Evolutionary conservation across 1,140 invertebrate species (phyloP), one percentile per base, ranked within the genome.

Genomic region (Dendrolimus punctatus): DNA sequence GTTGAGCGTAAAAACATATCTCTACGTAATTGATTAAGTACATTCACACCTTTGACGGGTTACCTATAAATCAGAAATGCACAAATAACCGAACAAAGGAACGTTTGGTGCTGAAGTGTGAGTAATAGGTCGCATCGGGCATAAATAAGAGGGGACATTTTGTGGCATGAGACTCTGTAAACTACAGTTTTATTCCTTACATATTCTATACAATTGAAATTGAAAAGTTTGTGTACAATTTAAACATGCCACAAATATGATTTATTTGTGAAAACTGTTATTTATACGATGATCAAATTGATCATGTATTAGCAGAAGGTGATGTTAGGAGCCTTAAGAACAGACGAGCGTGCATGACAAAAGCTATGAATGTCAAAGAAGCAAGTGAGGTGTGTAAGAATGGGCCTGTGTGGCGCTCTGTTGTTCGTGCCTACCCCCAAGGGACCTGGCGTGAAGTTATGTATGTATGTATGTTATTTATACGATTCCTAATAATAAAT

Each of bases 21-120:
- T 49, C 8, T 6, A 9, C 8, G 10, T 6, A 53, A 53, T 52
- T 53, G 58, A 60, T 56, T 60, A 42, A 60, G 23, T 43, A 47
- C 40, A 40, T 56, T 51, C 49, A 40, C 58, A 60, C 58, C 58
- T 60, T 53, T 41, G 58, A 60, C 58, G 42, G 49, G 53, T 49
- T 40, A 39, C 23, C 52, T 41, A 55, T 56, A 60, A 53, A 58
- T 62, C 58, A 60, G 43, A 46, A 41, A 39, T 8, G 39, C 55
- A 56, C 48, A 52, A 40, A 46, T 52, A 56, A 46, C 40, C 58
- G 66, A 57, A 69, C 66, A 69, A 66, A 64, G 62, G 58, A 48
- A 52, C 45, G 46, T 56, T 57, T 71, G 68, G 51, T 59, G 58
- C 39, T 68, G 68, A 71, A 64, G 62, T 64, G 62, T 64, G 61